Evolutionary conservation across 2,888 invertebrate genomes (phyloP), one percentile per base, ranked within the genome.

Genomic region (Augiades crinisus): DNA sequence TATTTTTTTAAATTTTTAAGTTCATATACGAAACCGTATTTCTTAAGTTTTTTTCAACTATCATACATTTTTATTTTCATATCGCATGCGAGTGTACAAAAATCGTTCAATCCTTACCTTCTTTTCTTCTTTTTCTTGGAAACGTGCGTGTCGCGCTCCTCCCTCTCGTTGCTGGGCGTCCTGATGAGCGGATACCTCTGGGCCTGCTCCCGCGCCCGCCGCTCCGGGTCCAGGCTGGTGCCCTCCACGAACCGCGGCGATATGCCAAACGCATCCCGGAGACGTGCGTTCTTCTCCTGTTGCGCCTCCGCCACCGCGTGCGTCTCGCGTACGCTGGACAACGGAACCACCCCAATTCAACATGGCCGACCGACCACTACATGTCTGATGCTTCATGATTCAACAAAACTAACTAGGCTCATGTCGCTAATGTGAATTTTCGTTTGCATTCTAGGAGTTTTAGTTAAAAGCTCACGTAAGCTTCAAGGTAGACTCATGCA

Each of bases 251-350:
- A 99, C 70, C 94, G 95, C 66, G 97, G 95, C 19, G 96, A 95
- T 64, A 99, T 97, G 52, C 98, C 98, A 81, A 99, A 98, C 3
- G 98, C 99, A 78, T 97, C 96, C 47, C 98, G 94, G 56, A 99
- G 90, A 51, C 95, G 94, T 1, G 96, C 96, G 91, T 99, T 99
- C 86, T 98, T 98, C 82, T 97, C 96, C 72, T 96, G 96, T 78
- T 98, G 98, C 16, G 98, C 98, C 80, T 97, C 97, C 0, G 99
- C 98, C 60, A 98, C 94, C 81, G 98, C 97, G 90, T 99, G 99
- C 38, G 98, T 98, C 78, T 98, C 98, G 57, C 96, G 96, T 57
- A 97, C 97, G 85, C 97, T 97, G 89, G n/a, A 31, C 55, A 55
- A 58, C 57, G 37, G 47, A 55, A 47, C 31, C n/a, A 19, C 47